Percentiles rank a stretch among this genome's conserved stretches.
phyloP scores from a whole-genome alignment of 2,888 invertebrate species.

The Osmoderma eremita region DNA sequence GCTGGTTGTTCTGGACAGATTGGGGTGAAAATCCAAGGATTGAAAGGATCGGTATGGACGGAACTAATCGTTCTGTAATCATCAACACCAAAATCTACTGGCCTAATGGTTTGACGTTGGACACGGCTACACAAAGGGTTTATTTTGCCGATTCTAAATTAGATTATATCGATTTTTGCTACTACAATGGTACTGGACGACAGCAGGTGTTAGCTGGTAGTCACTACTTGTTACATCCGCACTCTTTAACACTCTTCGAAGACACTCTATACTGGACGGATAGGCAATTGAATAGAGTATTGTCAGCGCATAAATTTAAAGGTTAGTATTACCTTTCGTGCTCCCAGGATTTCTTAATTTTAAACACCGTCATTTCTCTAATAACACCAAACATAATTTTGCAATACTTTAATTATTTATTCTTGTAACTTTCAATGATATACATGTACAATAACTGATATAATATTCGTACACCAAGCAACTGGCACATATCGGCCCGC shows the following conservation, averaged over 20 bases:
- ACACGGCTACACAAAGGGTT: constrained; percentile 90
- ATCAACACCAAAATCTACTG: constrained; percentile 96
- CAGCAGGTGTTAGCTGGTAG: constrained; percentile 89
- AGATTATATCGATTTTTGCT: constrained; percentile 97
- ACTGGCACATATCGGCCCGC: too few relatives aligned
- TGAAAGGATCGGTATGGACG: constrained; percentile 97
- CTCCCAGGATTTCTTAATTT: too few relatives aligned
- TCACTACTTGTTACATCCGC: constrained; percentile 94
- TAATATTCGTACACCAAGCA: too few relatives aligned
- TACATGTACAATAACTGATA: too few relatives aligned
- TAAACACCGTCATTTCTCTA: too few relatives aligned
- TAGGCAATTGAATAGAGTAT: constrained; percentile 87
- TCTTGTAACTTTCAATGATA: too few relatives aligned
- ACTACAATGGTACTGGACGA: constrained; percentile 92
- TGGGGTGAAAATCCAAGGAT: constrained; percentile 98
- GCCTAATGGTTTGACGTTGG: constrained; percentile 97
- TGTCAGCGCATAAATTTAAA: constrained; percentile 91
- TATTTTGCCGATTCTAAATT: constrained; percentile 98
- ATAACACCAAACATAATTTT: too few relatives aligned
- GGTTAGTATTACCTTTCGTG: constrained; percentile 49
- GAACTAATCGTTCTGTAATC: constrained; percentile 83
- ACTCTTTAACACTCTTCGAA: constrained; percentile 94
- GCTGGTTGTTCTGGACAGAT: constrained; percentile 98
- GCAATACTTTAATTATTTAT: too few relatives aligned
- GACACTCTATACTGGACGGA: constrained; percentile 98